Evolutionary conservation across 2,797 vertebrate species (phyloP), one percentile per base, ranked within the genome.

Genomic region (Falco peregrinus): DNA sequence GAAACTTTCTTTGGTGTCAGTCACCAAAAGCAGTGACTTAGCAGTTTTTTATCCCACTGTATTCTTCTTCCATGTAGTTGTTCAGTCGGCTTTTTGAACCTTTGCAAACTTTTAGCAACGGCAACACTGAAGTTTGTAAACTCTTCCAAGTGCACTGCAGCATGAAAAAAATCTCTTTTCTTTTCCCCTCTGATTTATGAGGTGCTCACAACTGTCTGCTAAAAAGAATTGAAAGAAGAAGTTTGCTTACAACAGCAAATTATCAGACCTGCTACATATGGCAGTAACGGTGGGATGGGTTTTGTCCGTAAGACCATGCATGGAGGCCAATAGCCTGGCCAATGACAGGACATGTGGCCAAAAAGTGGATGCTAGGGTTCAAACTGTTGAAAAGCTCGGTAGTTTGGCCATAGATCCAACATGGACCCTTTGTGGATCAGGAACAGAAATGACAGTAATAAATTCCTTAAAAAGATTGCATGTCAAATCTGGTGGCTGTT

Each of bases 211-310:
- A 2, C 25, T 81, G 43, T 41, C 24, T 50, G 10, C 56, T 90
- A 29, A 67, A 41, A 33, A 80, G 57, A 79, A 45, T 10, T 63
- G 60, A 63, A 80, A 75, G 8, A 74, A 39, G 7, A 22, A 5
- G 4, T 78, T 84, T 91, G 19, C 26, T 91, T 91, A 24, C 21
- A 69, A 53, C 8, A 20, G 15, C 28, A 83, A 64, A 56, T 26
- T 24, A 37, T 41, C 48, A 92, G 45, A 83, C 21, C 17, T 61
- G 13, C 24, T 87, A 41, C 10, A 3, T 25, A 25, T 0, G 2
- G 24, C 20, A 76, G 20, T 29, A 81, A 37, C 0, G 0, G 9
- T 12, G 11, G 12, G 21, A 31, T 68, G 25, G 5, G 68, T 84
- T 57, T 16, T 86, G 33, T 24, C 35, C 33, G 7, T 21, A 5